Conservation (phyloP, 2,888 invertebrate genomes). For the Dioctria rufipes region DNA sequence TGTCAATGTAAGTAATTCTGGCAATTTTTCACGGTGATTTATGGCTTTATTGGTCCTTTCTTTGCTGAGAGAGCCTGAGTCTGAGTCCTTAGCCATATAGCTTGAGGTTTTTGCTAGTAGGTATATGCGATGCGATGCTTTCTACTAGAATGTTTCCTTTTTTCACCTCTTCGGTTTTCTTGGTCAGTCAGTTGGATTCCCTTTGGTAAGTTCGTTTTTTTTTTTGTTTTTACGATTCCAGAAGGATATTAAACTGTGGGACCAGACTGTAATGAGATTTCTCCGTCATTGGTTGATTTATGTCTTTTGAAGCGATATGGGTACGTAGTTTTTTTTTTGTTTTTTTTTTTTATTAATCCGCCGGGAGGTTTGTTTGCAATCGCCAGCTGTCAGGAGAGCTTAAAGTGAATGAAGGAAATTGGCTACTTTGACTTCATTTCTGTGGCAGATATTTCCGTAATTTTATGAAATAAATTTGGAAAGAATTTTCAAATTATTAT, state of each 20-base stretch:
- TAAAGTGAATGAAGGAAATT: too few relatives aligned
- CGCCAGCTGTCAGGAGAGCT: background rate
- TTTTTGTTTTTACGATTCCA: conserved; percentile 29
- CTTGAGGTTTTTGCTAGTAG: background rate
- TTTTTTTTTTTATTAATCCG: conserved; percentile 31
- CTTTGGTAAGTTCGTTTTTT: conserved; percentile 10
- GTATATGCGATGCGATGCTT: conserved; percentile 7
- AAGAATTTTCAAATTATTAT: too few relatives aligned
- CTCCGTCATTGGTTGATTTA: conserved; percentile 45
- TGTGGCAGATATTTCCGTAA: too few relatives aligned
- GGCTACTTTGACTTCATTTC: too few relatives aligned
- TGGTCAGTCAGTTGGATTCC: background rate
- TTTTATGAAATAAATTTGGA: too few relatives aligned
- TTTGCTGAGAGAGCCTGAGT: background rate
- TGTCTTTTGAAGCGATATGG: conserved; percentile 18
- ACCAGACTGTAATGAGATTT: conserved; percentile 38
- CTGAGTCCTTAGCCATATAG: background rate
- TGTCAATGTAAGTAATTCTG: conserved; percentile 38
- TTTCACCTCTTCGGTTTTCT: background rate
- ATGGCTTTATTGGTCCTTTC: conserved; percentile 41
- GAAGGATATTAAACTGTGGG: conserved; percentile 38
- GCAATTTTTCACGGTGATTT: conserved; percentile 45
- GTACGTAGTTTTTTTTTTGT: background rate
- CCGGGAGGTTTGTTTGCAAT: conserved; percentile 4
- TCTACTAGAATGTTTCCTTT: conserved; percentile 11